Base-by-base conservation (phyloP, 2,113 vertebrate genomes). In the Tenebrosternarchus preto region DNA sequence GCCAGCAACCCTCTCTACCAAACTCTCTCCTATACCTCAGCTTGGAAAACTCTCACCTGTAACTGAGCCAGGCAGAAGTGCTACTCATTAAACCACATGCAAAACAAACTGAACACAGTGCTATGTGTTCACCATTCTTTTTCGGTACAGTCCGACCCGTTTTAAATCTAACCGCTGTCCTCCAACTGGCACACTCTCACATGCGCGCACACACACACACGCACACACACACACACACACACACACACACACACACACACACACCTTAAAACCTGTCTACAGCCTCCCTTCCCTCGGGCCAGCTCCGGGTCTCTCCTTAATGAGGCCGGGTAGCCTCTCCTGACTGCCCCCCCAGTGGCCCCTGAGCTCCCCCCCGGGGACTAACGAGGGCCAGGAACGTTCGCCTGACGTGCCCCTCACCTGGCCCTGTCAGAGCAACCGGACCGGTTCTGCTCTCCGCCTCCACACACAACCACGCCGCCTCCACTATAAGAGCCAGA, bases 291-390 rank as follows among this genome's bases (percentile, higher is more conserved):
- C 71, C 39, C 76, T 16, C 33, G n/a, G 36, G 56, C 22, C 53
- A 63, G 74, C 70, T 69, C 60, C 1, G 17, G 83, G 81, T 57
- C 77, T 76, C 53, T 55, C 79, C 69, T 78, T 84, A 87, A 87
- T 85, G 81, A 87, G 81, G 78, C 78, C 1, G 25, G 31, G 8
- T 36, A 53, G 78, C 68, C 63, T 85, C 67, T 75, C 69, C 57
- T 67, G 71, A 72, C 55, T 55, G 66, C 39, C 53, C 67, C 76
- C 70, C 31, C 50, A 15, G 74, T 76, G 76, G 80, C 84, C 84
- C 63, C 50, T 20, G 43, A 36, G 67, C 36, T 57, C 46, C 82
- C 82, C 43, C 82, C 55, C 77, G 78, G 80, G 80, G 78, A 61
- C 69, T 86, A 86, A 81, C 78, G 74, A 86, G 76, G 31, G 56